Base-by-base conservation (phyloP, 1,140 invertebrate genomes). In the Heliothis virescens region DNA sequence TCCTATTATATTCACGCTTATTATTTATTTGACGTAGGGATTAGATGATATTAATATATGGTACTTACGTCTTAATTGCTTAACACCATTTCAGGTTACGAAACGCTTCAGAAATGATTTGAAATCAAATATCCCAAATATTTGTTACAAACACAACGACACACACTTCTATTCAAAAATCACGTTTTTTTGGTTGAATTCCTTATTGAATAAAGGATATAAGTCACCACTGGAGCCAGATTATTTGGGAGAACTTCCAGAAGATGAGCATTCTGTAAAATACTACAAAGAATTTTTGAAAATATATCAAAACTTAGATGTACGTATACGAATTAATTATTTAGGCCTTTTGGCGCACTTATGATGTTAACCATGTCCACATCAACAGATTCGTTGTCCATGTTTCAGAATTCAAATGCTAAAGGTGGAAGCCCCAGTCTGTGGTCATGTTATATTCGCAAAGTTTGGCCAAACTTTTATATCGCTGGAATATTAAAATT, bases 101-200 rank as follows among this genome's bases (percentile, higher is more conserved):
- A 92, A 92, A 88, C 85, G 89, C 59, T 82, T 80, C 62, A 78
- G 77, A 11, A 75, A 79, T 21, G 77, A 75, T 63, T 82, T 79
- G 18, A 92, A 91, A 81, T 87, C 85, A 16, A 79, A 71, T 13
- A 41, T 60, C 13, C 63, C 80, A 16, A 90, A 91, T 41, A 78
- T 88, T 16, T 80, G 85, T n/a, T 96, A 96, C 77, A 94, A 95
- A 80, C 96, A 97, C 81, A 95, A 95, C 13, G 91, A 95, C 74
- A 95, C 96, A 5, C 96, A 96, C 86, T 96, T 97, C 73, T 96
- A 96, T 79, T 97, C 97, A 0, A 97, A 96, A 91, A 95, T 96
- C 53, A 96, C 96, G 15, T 98, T 97, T 89, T 97, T 96, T 91
- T 98, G 97, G 97, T 90, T 98, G 26, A 96, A 96, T 59, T 93